Evolutionary conservation across 2,797 vertebrate genomes (phyloP).

Genomic region (Todus mexicanus): DNA sequence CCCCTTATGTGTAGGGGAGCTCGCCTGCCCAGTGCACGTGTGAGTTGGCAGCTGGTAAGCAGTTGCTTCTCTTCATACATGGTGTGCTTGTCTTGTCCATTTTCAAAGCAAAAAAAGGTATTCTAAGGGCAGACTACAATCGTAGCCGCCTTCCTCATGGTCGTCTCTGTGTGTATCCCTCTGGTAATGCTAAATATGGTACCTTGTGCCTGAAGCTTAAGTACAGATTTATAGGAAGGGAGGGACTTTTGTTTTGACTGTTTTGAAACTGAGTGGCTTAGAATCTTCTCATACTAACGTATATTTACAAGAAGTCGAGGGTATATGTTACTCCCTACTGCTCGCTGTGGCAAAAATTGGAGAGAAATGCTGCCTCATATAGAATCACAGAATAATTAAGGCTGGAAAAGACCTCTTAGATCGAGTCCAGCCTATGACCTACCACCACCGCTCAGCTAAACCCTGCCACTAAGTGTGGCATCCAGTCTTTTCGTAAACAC

Average conservation of each 20-base stretch:
- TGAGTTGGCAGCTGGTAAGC: neutral
- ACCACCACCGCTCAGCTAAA: too few relatives aligned
- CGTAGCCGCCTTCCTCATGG: neutral
- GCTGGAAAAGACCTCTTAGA: too few relatives aligned
- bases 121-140: neutral
- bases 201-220: neutral
- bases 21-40: neutral
- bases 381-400: too few relatives aligned
- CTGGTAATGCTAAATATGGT: neutral
- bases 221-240: neutral
- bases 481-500: too few relatives aligned
- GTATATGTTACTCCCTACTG: neutral
- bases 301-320: neutral
- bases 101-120: neutral
- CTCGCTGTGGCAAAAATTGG: neutral
- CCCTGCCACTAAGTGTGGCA: too few relatives aligned
- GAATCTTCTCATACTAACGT: neutral
- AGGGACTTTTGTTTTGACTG: neutral
- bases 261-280: neutral
- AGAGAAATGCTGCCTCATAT: neutral
- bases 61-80: neutral
- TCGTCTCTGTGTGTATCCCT: neutral
- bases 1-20: neutral
- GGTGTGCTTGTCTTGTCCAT: neutral
- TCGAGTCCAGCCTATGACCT: too few relatives aligned